Conservation (phyloP, 2,888 invertebrate species). For the Drymonia ruficornis region DNA sequence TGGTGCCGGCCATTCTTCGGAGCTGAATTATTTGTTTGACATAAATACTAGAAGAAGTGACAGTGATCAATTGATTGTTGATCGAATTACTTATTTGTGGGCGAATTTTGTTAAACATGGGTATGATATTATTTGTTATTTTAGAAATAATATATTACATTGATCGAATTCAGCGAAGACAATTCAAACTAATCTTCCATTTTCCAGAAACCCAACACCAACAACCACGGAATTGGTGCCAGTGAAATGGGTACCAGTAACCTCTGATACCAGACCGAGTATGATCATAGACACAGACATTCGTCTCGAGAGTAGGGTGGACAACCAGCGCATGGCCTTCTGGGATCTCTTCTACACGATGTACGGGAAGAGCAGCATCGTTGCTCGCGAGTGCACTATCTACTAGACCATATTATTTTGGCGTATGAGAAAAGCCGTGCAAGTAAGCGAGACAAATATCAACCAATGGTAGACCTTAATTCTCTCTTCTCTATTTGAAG, state of each 20-base stretch:
- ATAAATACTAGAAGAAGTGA: conserved; percentile 37
- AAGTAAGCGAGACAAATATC: too few relatives aligned
- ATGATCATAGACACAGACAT: conserved; percentile 64
- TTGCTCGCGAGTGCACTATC: conserved; percentile 50
- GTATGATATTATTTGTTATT: conserved; percentile 37
- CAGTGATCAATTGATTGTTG: conserved; percentile 54
- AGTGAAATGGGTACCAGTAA: conserved; percentile 59
- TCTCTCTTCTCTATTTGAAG: not conserved
- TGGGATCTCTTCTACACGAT: conserved; percentile 73
- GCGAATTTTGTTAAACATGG: conserved; percentile 74
- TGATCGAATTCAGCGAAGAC: too few relatives aligned
- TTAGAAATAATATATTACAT: not conserved
- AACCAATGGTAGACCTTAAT: too few relatives aligned
- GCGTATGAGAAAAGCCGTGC: too few relatives aligned
- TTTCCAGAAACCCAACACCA: conserved; percentile 70
- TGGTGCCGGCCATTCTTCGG: conserved; percentile 62
- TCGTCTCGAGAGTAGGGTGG: conserved; percentile 53
- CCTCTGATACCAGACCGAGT: conserved; percentile 55
- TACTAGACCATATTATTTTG: not conserved
- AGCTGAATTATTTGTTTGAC: conserved; percentile 67
- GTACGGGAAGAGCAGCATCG: conserved; percentile 61
- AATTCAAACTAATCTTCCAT: not conserved
- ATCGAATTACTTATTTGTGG: conserved; percentile 68
- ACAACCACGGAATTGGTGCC: conserved; percentile 52
- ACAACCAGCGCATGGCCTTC: conserved; percentile 69